These are phyloP conservation scores for Chlorodrepanis virens DNA, from an alignment of 2,113 vertebrate species.

Conservation along the genomic window DNA sequence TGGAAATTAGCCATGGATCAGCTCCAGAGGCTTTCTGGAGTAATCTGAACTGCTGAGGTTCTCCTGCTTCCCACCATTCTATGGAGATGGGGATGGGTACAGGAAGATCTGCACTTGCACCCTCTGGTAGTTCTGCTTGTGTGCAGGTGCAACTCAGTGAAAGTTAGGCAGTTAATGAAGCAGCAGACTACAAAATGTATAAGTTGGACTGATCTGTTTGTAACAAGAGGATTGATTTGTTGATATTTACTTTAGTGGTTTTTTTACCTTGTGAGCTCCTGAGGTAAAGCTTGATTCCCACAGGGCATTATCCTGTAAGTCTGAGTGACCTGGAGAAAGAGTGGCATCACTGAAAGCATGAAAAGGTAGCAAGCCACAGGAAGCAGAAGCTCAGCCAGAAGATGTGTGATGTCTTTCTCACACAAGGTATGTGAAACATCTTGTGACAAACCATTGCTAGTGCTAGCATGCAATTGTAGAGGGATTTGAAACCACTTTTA, in stretches of 20 bases:
- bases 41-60: not conserved
- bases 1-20: not conserved
- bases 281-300: not conserved
- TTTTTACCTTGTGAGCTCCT: not conserved
- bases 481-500: not conserved
- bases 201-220: not conserved
- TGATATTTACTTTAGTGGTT: not conserved
- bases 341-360: no score
- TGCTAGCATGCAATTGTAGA: fast-evolving
- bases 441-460: not conserved
- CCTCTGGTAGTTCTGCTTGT: not conserved
- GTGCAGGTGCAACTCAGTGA: not conserved
- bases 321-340: not conserved
- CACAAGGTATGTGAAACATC: fast-evolving
- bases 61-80: not conserved
- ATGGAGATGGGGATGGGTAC: not conserved
- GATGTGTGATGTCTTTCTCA: not conserved
- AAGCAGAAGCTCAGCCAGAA: not conserved
- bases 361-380: fast-evolving
- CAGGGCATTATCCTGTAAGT: not conserved
- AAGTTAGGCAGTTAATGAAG: not conserved
- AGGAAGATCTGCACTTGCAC: fast-evolving
- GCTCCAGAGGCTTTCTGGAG: not conserved
- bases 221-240: not conserved
- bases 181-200: not conserved